Evolutionary conservation across 92 coral and sea anemone genomes (phyloP).

Genomic region (Muricea muricata): DNA sequence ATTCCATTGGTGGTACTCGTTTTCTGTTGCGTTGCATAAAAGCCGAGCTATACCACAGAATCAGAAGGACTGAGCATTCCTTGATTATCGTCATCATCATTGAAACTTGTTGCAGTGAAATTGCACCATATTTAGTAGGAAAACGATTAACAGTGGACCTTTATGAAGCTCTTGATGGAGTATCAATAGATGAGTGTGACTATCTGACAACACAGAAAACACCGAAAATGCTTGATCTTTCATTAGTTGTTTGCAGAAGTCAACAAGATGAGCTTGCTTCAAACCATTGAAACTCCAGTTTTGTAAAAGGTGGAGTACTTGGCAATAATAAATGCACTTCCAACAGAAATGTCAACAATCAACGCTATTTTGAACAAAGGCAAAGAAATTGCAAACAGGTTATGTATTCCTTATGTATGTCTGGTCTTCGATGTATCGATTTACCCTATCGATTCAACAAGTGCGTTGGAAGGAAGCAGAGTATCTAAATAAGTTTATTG

Average conservation of each 20-base stretch:
- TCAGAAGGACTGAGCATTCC: neutral
- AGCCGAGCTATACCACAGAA: neutral
- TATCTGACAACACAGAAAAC: neutral
- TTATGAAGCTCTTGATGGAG: neutral
- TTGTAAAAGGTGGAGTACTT: neutral
- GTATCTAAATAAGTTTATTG: conserved; percentile 9
- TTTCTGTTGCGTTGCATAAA: neutral
- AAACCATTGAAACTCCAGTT: conserved; percentile 10
- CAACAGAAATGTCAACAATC: neutral
- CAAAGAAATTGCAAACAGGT: neutral
- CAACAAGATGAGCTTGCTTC: neutral
- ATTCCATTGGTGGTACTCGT: conserved; percentile 21
- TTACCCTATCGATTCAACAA: conserved; percentile 45
- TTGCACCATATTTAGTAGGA: neutral
- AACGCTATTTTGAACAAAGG: neutral
- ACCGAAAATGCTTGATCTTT: neutral
- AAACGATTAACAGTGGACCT: neutral
- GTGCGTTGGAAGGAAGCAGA: conserved; percentile 46
- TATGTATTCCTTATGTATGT: neutral
- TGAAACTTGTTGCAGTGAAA: too few relatives aligned
- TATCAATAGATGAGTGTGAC: neutral
- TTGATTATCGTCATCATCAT: neutral
- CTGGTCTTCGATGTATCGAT: conserved; percentile 3
- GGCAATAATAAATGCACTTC: neutral
- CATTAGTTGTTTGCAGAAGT: neutral